A percentile compares a stretch with the other conserved stretches of the same genome.
These are phyloP conservation scores for Lacanobia oleracea DNA, from an alignment of 2,888 invertebrate genomes.

Conservation along the genomic window DNA sequence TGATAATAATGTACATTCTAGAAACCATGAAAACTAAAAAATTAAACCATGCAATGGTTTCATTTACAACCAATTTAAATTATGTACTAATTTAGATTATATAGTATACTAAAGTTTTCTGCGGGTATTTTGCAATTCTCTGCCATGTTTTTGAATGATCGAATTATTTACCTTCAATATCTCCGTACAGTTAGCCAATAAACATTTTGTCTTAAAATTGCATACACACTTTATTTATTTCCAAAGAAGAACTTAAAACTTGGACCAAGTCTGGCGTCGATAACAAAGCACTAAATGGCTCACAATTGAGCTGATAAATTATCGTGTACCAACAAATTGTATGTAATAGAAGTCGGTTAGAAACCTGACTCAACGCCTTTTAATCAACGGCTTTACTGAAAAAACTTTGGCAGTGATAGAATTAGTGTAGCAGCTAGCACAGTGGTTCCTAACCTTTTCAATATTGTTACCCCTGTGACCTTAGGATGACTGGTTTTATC, in stretches of 20 bases:
- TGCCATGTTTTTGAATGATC: not conserved
- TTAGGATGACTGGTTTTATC: no score
- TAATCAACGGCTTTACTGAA: conserved; percentile 10
- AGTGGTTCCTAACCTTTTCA: no score
- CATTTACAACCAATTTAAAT: not conserved
- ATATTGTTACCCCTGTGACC: no score
- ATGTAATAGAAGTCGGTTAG: not conserved
- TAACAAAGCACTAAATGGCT: conserved; percentile 38
- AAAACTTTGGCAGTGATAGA: conserved; percentile 1
- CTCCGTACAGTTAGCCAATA: conserved; percentile 9
- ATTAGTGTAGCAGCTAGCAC: conserved; percentile 18
- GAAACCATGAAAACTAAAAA: no score
- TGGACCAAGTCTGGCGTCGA: conserved; percentile 3
- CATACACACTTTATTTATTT: conserved; percentile 23
- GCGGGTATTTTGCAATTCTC: conserved; percentile 4
- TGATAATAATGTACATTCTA: not conserved
- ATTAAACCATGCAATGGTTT: no score
- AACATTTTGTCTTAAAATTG: conserved; percentile 18
- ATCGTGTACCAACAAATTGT: conserved; percentile 1
- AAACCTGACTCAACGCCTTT: not conserved
- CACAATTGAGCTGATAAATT: conserved; percentile 25
- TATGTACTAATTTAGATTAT: no score
- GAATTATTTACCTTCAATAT: not conserved
- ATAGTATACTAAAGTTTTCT: not conserved
- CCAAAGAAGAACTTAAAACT: conserved; percentile 21